These are phyloP conservation scores for Cichlasoma orientale DNA, from an alignment of 2,797 vertebrate species.

Conservation along the genomic window DNA sequence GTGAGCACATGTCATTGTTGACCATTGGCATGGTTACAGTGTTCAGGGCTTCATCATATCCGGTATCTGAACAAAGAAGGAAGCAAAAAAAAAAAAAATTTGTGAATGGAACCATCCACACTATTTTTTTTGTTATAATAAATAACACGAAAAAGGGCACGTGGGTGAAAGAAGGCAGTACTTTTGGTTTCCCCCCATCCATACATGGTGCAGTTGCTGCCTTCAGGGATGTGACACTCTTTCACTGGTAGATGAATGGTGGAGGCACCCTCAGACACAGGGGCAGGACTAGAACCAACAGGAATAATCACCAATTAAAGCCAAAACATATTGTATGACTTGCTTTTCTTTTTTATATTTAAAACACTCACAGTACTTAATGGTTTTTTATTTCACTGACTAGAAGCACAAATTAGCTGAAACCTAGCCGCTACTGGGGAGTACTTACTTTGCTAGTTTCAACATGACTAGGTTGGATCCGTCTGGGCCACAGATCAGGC, in stretches of 20 bases:
- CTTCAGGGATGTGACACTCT: constrained; percentile 91
- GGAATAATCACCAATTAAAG: not conserved
- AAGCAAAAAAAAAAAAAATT: not conserved
- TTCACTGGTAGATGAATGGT: constrained; percentile 91
- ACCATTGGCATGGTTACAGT: constrained; percentile 89
- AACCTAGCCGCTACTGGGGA: not conserved
- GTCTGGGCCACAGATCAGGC: constrained; percentile 90
- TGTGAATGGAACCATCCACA: not conserved
- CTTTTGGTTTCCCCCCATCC: constrained; percentile 99
- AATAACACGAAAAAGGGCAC: not conserved
- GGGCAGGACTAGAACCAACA: constrained; percentile 73
- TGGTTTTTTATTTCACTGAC: not conserved
- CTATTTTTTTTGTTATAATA: not conserved
- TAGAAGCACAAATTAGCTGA: not conserved
- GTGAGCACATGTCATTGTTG: constrained; percentile 89
- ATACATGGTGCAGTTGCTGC: constrained; percentile 92
- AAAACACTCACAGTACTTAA: not conserved
- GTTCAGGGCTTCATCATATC: constrained; percentile 87
- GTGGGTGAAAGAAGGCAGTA: constrained; percentile 70
- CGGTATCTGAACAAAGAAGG: constrained; percentile 78
- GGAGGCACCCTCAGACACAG: constrained; percentile 84
- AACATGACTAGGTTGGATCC: constrained; percentile 93
- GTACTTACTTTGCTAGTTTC: constrained; percentile 88
- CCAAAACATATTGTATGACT: not conserved
- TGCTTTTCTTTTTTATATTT: not conserved